phyloP scores from a whole-genome alignment of 2,113 vertebrate species.

The Ibidorhyncha struthersii region DNA sequence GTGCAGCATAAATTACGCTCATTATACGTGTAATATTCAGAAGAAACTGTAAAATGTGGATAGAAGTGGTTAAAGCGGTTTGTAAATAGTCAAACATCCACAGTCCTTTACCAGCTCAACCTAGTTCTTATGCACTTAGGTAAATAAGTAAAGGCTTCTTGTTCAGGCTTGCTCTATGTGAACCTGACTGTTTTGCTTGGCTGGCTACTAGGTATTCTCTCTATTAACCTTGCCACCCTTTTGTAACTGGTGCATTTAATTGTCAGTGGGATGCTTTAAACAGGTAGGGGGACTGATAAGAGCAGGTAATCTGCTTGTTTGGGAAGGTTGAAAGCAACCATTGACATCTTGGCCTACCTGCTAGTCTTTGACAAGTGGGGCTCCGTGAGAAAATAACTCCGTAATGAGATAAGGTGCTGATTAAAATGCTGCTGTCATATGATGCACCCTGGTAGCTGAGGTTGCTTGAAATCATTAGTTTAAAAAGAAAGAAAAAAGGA shows the following conservation, averaged over 20 bases:
- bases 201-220: slow-evolving; percentile 91
- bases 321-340: slow-evolving; percentile 67
- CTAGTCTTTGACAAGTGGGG: slow-evolving; percentile 58
- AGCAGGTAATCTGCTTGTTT: slow-evolving; percentile 70
- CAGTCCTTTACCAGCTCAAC: slow-evolving; percentile 70
- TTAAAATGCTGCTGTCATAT: slow-evolving; percentile 37
- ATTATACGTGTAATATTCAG: neutral
- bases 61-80: slow-evolving; percentile 78
- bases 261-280: slow-evolving; percentile 86
- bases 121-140: slow-evolving; percentile 73
- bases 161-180: slow-evolving; percentile 90
- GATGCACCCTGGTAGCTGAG: neutral
- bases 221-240: slow-evolving; percentile 96
- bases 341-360: slow-evolving; percentile 68
- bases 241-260: slow-evolving; percentile 94
- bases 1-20: slow-evolving; percentile 3
- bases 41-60: slow-evolving; percentile 70
- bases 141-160: slow-evolving; percentile 88
- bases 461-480: slow-evolving; percentile 24
- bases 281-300: slow-evolving; percentile 84
- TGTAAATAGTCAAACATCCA: slow-evolving; percentile 71
- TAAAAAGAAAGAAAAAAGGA: neutral
- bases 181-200: slow-evolving; percentile 89
- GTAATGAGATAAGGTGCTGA: slow-evolving; percentile 59
- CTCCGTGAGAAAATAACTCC: slow-evolving; percentile 71